Evolutionary conservation across 2,888 invertebrate species (phyloP).

Genomic region (Aethes cnicana): DNA sequence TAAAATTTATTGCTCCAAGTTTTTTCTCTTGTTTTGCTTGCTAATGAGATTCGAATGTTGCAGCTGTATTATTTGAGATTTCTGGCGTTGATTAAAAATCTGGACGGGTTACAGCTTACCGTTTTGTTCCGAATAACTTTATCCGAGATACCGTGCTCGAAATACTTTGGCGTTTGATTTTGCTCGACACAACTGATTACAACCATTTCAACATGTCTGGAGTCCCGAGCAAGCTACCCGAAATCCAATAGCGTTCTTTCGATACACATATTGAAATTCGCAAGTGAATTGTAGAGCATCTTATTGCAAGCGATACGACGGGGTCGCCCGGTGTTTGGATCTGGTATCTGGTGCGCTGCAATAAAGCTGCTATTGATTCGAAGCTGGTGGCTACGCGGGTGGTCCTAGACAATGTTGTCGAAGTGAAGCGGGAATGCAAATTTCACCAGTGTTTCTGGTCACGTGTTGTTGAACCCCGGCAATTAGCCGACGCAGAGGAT

Average conservation of each 20-base stretch:
- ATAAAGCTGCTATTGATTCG: slow-evolving; percentile 73
- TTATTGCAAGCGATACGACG: slow-evolving; percentile 62
- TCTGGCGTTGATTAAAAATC: slow-evolving; percentile 59
- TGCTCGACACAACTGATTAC: slow-evolving; percentile 19
- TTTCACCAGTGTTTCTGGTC: slow-evolving; percentile 67
- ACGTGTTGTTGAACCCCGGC: slow-evolving; percentile 59
- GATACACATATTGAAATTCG: slow-evolving; percentile 61
- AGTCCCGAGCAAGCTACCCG: slow-evolving; percentile 22
- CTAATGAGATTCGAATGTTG: slow-evolving; percentile 80
- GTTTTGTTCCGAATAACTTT: slow-evolving; percentile 16
- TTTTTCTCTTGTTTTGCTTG: slow-evolving; percentile 74
- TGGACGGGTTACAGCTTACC: slow-evolving; percentile 48
- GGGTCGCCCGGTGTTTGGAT: slow-evolving; percentile 45
- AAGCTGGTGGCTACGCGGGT: slow-evolving; percentile 69
- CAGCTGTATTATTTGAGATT: slow-evolving; percentile 70
- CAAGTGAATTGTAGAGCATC: slow-evolving; percentile 64
- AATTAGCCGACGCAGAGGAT: slow-evolving; percentile 46
- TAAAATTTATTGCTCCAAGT: slow-evolving; percentile 76
- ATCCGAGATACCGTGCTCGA: neutral
- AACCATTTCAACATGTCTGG: slow-evolving; percentile 22
- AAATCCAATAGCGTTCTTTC: slow-evolving; percentile 52
- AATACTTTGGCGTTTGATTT: slow-evolving; percentile 17
- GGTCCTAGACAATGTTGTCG: slow-evolving; percentile 73
- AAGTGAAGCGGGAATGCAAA: slow-evolving; percentile 77
- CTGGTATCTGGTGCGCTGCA: slow-evolving; percentile 59